Evolutionary conservation across 2,797 vertebrate genomes (phyloP).

Genomic region (Propithecus deckenii): DNA sequence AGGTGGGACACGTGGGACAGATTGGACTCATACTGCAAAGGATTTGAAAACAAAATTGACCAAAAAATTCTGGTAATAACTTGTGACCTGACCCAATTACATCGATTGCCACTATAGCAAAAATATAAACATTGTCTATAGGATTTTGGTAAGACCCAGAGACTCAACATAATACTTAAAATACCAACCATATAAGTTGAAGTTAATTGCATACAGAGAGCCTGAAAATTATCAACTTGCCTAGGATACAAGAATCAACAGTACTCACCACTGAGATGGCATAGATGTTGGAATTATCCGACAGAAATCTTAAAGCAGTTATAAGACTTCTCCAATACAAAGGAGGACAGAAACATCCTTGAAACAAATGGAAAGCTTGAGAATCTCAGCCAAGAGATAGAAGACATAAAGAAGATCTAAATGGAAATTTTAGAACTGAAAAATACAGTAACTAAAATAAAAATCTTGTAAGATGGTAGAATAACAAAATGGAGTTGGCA

Average conservation of each 20-base stretch:
- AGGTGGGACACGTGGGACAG: neutral
- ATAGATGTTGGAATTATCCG: neutral
- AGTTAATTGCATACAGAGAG: neutral
- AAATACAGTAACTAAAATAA: neutral
- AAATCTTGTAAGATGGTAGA: neutral
- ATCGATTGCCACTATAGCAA: neutral
- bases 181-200: neutral
- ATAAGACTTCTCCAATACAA: neutral
- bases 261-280: neutral
- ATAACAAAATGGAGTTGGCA: neutral
- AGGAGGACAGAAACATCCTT: neutral
- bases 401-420: neutral
- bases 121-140: neutral
- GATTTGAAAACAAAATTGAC: neutral
- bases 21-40: neutral
- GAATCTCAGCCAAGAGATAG: neutral
- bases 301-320: neutral
- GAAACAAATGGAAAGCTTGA: neutral
- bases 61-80: neutral
- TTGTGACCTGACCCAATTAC: neutral
- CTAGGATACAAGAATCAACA: neutral
- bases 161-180: neutral
- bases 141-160: neutral
- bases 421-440: neutral
- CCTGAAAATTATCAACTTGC: neutral